phyloP scores from a whole-genome alignment of 2,888 invertebrate genomes.

The Protodeltote pygarga region DNA sequence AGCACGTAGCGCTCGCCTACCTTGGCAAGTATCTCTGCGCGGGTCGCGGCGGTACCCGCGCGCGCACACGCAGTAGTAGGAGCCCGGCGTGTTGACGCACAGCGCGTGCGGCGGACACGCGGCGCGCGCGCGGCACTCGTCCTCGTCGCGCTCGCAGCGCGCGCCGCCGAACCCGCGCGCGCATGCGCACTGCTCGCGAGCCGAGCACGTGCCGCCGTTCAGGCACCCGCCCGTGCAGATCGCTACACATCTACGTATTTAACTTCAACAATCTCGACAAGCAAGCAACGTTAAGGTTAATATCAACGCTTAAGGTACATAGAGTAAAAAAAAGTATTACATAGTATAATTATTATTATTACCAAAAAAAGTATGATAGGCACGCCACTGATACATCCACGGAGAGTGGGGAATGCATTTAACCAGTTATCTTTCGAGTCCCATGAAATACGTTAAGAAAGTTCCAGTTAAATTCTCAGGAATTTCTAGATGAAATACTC shows the following conservation, averaged over 20 bases:
- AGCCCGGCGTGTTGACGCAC: conserved; percentile 96
- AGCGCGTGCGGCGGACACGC: conserved; percentile 92
- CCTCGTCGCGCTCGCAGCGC: conserved; percentile 94
- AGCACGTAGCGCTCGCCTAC: too few relatives aligned
- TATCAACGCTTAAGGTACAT: too few relatives aligned
- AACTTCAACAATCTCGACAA: background rate
- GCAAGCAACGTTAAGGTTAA: background rate
- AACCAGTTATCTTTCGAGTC: too few relatives aligned
- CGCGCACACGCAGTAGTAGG: conserved; percentile 95
- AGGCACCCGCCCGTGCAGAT: conserved; percentile 93
- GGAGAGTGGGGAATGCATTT: too few relatives aligned
- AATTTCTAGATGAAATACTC: too few relatives aligned
- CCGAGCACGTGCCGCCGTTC: conserved; percentile 93
- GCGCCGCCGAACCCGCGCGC: conserved; percentile 93
- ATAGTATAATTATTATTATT: too few relatives aligned
- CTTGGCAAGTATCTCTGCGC: conserved; percentile 89
- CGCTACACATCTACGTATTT: conserved; percentile 86
- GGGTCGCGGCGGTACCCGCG: conserved; percentile 89
- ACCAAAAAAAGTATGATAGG: too few relatives aligned
- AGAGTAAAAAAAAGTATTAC: too few relatives aligned
- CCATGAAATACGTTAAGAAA: too few relatives aligned
- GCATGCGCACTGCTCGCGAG: conserved; percentile 93
- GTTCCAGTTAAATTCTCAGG: too few relatives aligned
- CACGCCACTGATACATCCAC: too few relatives aligned
- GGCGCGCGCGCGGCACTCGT: conserved; percentile 90